These are phyloP conservation scores for Brenthis daphne DNA, from an alignment of 2,888 invertebrate species.

Conservation along the genomic window DNA sequence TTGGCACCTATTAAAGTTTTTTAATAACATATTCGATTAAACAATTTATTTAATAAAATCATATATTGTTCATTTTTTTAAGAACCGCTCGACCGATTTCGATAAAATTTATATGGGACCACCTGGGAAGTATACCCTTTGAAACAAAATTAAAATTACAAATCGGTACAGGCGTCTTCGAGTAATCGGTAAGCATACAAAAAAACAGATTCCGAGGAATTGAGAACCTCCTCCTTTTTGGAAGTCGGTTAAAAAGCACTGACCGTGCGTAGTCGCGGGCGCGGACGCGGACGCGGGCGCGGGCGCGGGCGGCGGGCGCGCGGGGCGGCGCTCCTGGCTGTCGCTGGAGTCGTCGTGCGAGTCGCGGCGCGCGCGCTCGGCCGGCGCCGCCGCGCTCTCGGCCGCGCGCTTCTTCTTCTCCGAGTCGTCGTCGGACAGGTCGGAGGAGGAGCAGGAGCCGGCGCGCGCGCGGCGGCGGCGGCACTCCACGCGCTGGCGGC, in stretches of 20 bases:
- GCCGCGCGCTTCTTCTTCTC: slow-evolving; percentile 92
- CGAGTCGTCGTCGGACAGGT: slow-evolving; percentile 95
- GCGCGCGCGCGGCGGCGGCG: slow-evolving; percentile 68
- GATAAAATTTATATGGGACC: no score
- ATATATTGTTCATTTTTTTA: no score
- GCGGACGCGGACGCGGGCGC: slow-evolving; percentile 28
- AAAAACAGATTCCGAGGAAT: no score
- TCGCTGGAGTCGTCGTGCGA: slow-evolving; percentile 94
- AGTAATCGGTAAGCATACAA: no score
- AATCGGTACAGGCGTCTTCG: no score
- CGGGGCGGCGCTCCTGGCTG: slow-evolving; percentile 88
- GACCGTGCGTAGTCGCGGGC: slow-evolving; percentile 2
- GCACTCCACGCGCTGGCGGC: slow-evolving; percentile 65
- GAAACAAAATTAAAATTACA: no score
- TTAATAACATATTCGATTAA: no score
- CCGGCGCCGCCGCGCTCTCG: slow-evolving; percentile 79
- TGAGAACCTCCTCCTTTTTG: no score
- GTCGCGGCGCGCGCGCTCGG: slow-evolving; percentile 86
- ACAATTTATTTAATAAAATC: no score
- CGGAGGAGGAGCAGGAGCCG: slow-evolving; percentile 96
- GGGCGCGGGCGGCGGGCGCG: slow-evolving; percentile 59
- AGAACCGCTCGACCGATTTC: no score
- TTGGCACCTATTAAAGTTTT: no score
- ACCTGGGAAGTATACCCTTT: no score
- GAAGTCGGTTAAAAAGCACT: background rate